Base-by-base conservation (phyloP, 2,797 vertebrate species). In the Thaleichthys pacificus region DNA sequence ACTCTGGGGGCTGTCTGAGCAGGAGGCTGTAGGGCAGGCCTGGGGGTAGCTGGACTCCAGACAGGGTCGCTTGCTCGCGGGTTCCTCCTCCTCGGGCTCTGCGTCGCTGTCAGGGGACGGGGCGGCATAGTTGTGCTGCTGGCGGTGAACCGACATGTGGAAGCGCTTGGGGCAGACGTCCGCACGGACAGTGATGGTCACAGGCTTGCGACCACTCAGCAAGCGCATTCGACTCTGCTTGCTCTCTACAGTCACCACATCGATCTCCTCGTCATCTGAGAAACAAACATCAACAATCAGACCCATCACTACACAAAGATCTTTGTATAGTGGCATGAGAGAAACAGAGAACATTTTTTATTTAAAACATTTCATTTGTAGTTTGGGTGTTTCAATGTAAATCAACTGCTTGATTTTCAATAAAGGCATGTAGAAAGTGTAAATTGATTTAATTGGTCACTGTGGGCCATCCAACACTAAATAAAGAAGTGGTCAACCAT, bases 61-160 rank as follows among this genome's bases (percentile, higher is more conserved):
- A 54, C 86, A 84, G 61, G 80, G 77, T 38, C 89, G 88, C 35
- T 94, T 93, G 66, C 79, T 79, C 19, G 80, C 85, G 21, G 87
- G 90, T 54, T 89, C 75, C 0, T 91, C 89, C 0, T 90, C 88
- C 0, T 89, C 85, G 0, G 0, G 51, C 14, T 90, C 92, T 0
- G 73, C 92, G 24, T 85, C 92, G 22, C 87, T 92, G 12, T 97
- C 97, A 0, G 96, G 95, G 0, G 95, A 96, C 17, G 94, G 95
- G 11, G 97, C 97, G 0, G 97, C 97, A 0, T 98, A 99, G 91
- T 99, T 98, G 91, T 99, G 97, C 78, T 99, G 97, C 79, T 98
- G 96, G 79, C 95, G 94, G 84, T 98, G 97, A 70, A 98, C 94
- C 0, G 96, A 97, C 83, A 97, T 93, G 81, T 99, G 97, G 90